Base-by-base conservation (phyloP, 2,888 invertebrate genomes). In the Panopea generosa region DNA sequence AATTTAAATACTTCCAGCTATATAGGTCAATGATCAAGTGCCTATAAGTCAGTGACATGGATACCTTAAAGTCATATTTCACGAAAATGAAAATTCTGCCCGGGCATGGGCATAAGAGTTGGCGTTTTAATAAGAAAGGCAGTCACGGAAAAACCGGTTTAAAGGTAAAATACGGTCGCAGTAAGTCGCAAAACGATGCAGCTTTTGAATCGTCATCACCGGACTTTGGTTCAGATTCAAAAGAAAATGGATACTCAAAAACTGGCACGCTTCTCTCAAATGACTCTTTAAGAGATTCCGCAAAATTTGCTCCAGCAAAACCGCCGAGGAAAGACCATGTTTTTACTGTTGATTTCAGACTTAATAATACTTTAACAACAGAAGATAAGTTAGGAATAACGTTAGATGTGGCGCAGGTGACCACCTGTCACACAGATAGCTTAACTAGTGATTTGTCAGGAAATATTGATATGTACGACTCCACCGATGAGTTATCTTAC, bases 281-380 rank as follows among this genome's bases (percentile, higher is more conserved):
- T 20, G 60, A n/a, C 7, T 33, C 61, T 0, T 49, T 47, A 11
- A 26, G 38, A 18, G 70, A 71, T 6, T 68, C 70, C 18, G 29
- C 61, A 24, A 79, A 83, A 60, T 83, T 86, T 0, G 87, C 90
- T 2, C 90, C 90, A 3, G 80, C 84, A 2, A 90, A 90, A 79
- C 90, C 90, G 0, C 90, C 90, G 2, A 60, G 90, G 43, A 89
- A 84, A 67, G 90, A 89, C 65, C 86, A 89, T 55, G 75, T 89
- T 9, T 87, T 89, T 63, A 82, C 81, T 11, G 86, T 89, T 16
- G 83, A 86, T 27, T 80, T 88, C 29, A 49, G 77, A 38, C 72
- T 82, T 7, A 59, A 65, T 11, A 68, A 75, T 27, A 70, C 63
- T 7, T 9, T 4, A 9, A 45, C 3, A 4, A 4, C 45, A 18